Percentiles rank a stretch among this genome's conserved stretches.
Evolutionary conservation across 2,888 invertebrate genomes (phyloP).

Genomic region (Hymenopus coronatus): DNA sequence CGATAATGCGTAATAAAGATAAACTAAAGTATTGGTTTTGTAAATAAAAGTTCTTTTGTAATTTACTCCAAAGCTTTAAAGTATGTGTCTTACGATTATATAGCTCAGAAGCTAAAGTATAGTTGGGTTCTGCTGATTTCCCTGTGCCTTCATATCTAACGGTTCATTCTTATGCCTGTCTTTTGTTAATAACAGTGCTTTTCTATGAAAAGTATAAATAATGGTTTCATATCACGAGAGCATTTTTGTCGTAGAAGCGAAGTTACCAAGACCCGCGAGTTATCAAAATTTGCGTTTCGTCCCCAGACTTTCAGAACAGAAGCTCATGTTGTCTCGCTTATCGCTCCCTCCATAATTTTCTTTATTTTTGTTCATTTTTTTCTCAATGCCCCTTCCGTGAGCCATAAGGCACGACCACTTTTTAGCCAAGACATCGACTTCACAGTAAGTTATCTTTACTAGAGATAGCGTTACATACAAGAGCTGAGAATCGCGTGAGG

Average conservation of each 20-base stretch:
- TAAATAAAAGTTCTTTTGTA: too few species aligned
- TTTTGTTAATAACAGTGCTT: neutral
- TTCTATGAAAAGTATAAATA: neutral
- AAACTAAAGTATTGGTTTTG: too few species aligned
- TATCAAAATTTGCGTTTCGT: neutral
- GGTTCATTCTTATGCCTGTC: neutral
- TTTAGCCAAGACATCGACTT: neutral
- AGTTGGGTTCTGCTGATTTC: neutral
- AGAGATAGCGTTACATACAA: neutral
- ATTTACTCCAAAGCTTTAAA: too few species aligned
- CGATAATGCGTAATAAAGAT: too few species aligned
- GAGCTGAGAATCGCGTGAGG: constrained; percentile 1
- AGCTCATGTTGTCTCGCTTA: constrained; percentile 19
- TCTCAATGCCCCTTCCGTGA: neutral
- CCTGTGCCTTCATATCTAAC: neutral
- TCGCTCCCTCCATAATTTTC: neutral
- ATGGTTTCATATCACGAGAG: neutral
- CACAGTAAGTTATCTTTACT: neutral
- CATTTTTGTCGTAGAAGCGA: neutral
- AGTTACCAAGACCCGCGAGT: neutral
- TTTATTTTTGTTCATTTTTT: neutral
- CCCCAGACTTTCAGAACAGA: neutral
- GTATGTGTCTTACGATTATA: neutral
- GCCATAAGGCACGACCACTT: neutral
- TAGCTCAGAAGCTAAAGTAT: neutral